These are phyloP conservation scores for Heliconius melpomene DNA, from an alignment of 1,140 invertebrate genomes.

Conservation along the genomic window DNA sequence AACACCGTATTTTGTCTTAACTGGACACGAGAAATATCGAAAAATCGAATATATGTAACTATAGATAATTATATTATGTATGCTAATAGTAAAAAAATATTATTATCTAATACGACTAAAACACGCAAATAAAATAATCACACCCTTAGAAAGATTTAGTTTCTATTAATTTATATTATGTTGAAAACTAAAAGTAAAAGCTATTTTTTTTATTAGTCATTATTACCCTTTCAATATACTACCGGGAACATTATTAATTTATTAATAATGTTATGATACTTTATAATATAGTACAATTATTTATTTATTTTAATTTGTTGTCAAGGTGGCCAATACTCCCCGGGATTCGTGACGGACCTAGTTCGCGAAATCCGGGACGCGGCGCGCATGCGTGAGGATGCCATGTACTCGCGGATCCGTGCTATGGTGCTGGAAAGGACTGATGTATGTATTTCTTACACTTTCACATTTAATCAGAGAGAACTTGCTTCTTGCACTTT, in stretches of 20 bases:
- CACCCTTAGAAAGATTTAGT: too few relatives aligned
- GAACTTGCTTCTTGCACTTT: too few relatives aligned
- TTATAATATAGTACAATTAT: neutral
- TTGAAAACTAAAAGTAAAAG: too few relatives aligned
- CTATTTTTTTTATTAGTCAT: too few relatives aligned
- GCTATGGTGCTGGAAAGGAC: constrained; percentile 69
- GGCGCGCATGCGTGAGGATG: constrained; percentile 86
- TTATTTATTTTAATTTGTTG: neutral
- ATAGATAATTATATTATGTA: too few relatives aligned
- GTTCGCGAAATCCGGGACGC: constrained; percentile 89
- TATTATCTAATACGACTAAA: too few relatives aligned
- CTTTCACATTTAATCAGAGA: neutral
- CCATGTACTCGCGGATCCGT: constrained; percentile 78
- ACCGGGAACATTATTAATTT: neutral
- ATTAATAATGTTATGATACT: neutral
- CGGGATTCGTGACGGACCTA: constrained; percentile 87
- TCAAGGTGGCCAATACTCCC: constrained; percentile 83
- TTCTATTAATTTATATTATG: too few relatives aligned
- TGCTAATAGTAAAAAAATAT: too few relatives aligned
- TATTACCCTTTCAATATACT: neutral
- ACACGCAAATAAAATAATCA: too few relatives aligned
- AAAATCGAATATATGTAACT: too few relatives aligned
- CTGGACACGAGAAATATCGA: too few relatives aligned
- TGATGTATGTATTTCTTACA: constrained; percentile 54
- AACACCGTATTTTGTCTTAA: too few relatives aligned